Evolutionary conservation across 2,113 vertebrate species (phyloP).

Genomic region (Semicossyphus pulcher): DNA sequence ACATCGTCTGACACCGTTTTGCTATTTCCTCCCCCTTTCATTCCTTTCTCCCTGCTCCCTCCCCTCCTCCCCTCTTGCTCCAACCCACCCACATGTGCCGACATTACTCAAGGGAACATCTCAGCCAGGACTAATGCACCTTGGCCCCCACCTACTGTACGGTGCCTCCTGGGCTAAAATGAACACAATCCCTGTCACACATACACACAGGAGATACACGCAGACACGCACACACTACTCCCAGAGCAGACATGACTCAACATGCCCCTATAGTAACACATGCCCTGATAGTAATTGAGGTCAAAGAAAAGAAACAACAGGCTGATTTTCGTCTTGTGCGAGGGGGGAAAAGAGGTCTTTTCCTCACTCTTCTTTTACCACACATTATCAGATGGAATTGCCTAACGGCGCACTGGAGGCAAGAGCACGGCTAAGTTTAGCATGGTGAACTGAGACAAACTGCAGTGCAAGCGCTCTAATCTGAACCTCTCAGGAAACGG

Average conservation of each 20-base stretch:
- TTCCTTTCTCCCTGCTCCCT: slow-evolving; percentile 13
- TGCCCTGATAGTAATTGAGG: slow-evolving; percentile 78
- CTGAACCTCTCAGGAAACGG: slow-evolving; percentile 24
- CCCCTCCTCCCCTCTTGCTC: slow-evolving; percentile 7
- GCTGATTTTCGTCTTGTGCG: slow-evolving; percentile 61
- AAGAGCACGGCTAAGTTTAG: slow-evolving; percentile 51
- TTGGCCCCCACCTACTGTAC: slow-evolving; percentile 65
- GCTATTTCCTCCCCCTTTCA: slow-evolving; percentile 68
- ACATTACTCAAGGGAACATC: slow-evolving; percentile 68
- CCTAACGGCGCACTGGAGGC: slow-evolving; percentile 58
- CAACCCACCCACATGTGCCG: slow-evolving; percentile 52
- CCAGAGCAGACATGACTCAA: slow-evolving; percentile 72
- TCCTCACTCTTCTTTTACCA: slow-evolving; percentile 48
- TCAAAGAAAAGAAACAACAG: slow-evolving; percentile 78
- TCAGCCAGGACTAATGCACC: slow-evolving; percentile 72
- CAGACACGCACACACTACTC: slow-evolving; percentile 24
- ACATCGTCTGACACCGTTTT: slow-evolving; percentile 66
- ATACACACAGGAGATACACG: slow-evolving; percentile 23
- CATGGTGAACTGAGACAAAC: slow-evolving; percentile 34
- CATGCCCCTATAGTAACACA: slow-evolving; percentile 67
- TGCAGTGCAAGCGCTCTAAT: slow-evolving; percentile 26
- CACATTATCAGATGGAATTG: slow-evolving; percentile 60
- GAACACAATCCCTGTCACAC: slow-evolving; percentile 64
- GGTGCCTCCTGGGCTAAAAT: slow-evolving; percentile 50
- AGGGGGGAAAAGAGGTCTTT: slow-evolving; percentile 47